Evolutionary conservation across 2,113 vertebrate species (phyloP), one percentile per base, ranked within the genome.

Genomic region (Chloroceryle aenea): DNA sequence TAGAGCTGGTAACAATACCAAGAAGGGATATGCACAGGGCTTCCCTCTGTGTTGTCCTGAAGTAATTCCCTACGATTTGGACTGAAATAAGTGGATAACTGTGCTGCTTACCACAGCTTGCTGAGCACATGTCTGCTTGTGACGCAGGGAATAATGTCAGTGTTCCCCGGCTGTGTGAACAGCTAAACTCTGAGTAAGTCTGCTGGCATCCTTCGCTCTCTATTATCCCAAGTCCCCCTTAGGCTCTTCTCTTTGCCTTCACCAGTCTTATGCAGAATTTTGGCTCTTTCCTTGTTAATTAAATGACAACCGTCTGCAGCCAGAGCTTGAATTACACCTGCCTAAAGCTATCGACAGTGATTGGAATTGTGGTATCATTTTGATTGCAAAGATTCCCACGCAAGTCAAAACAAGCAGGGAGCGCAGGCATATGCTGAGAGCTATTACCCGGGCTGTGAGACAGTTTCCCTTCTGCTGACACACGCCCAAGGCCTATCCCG

Each of bases 311-410:
- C 4, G 5, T 94, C 92, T 93, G 96, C 91, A 95, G 90, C 71
- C 91, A 87, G 88, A 81, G 89, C 81, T 68, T 90, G 90, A 94
- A 93, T 95, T 92, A 95, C 81, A 96, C 88, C 95, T 97, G 97
- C 94, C 89, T 92, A 59, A 80, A 96, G 95, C 71, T 2, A 93
- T 85, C 34, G 16, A 34, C 63, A 76, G 59, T 36, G 93, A 94
- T 76, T 90, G 91, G 85, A 83, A 90, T 58, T 73, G 87, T 58
- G 13, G 0, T 62, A 91, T 85, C 87, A 5, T 91, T 94, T 85
- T 76, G 94, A 96, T 93, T 79, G 89, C 94, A 93, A 91, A 83
- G 90, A 90, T 96, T 94, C 89, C 82, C 87, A 76, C 32, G 10
- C 50, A 59, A 90, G 89, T 76, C 74, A 89, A 95, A 90, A 87